Evolutionary conservation across 2,797 vertebrate species (phyloP).

Genomic region (Squalus acanthias): DNA sequence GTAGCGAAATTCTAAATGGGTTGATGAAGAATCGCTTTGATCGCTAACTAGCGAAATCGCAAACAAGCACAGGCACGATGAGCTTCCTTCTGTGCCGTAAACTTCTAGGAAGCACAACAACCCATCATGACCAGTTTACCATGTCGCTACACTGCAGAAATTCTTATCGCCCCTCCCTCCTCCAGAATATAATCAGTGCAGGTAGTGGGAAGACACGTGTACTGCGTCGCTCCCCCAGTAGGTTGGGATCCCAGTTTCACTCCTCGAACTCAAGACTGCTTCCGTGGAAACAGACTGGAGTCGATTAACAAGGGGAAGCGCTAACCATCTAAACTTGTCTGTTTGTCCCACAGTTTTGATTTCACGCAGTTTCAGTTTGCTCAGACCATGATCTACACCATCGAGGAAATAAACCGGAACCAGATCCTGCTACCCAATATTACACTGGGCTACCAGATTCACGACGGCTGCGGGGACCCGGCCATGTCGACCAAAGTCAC

Average conservation of each 20-base stretch:
- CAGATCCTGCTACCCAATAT: constrained; percentile 14
- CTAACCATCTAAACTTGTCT: neutral
- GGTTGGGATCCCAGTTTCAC: neutral
- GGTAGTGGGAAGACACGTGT: neutral
- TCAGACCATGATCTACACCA: constrained; percentile 36
- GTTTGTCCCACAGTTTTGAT: constrained; percentile 14
- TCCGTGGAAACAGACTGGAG: neutral
- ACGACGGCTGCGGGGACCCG: constrained; percentile 22
- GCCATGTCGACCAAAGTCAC: constrained; percentile 28
- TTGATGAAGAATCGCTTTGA: neutral
- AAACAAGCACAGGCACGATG: neutral
- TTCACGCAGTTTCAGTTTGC: constrained; percentile 33
- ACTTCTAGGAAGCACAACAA: neutral
- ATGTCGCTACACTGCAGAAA: neutral
- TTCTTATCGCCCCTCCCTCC: neutral
- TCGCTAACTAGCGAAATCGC: neutral
- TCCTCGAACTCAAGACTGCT: neutral
- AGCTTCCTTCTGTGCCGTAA: too few species aligned
- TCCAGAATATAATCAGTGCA: neutral
- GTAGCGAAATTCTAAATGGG: neutral
- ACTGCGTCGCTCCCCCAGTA: neutral
- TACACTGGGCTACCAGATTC: constrained; percentile 29
- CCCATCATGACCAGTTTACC: neutral
- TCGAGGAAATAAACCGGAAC: constrained; percentile 32
- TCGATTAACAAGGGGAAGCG: neutral